Base-by-base conservation (phyloP, 2,888 invertebrate species). In the Steinernema carpocapsae region DNA sequence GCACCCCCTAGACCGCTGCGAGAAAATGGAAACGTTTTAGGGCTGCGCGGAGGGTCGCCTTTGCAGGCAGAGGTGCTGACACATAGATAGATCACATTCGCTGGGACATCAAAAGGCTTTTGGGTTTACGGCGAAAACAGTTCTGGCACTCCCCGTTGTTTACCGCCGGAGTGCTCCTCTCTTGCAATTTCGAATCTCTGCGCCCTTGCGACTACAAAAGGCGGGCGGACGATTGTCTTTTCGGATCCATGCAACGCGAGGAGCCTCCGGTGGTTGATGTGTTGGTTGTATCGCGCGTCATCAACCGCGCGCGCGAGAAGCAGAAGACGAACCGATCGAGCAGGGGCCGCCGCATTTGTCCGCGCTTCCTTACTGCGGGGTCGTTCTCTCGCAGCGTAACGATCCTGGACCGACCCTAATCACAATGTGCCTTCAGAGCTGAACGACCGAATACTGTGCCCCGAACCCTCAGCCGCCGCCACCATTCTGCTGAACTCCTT, bases 401-500 rank as follows among this genome's bases (percentile, higher is more conserved):
- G 56, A 37, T 37, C 37, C 37, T 56, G 56, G 29, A 26, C 32
- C 64, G 37, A 64, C 37, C 37, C 37, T 37, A 37, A 37, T 37
- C 37, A 37, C 37, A 10, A 37, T 37, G 37, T 37, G 3, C 37
- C 37, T 37, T 37, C 37, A 37, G 37, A 37, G 37, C 64, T 48
- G 64, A 29, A 29, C 14, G 29, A 26, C 64, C 56, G 14, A 64
- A 26, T 29, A 29, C 32, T 22, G 29, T 32, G 64, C 6, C 19
- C 48, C n/a, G 48, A n/a, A 17, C 19, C 56, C 56, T 12, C 56
- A 12, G 22, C 56, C 19, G 12, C 37, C 64, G 29, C 64, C 64
- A 64, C 64, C 64, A 64, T 64, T 64, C 64, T 64, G 64, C 64
- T 64, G 29, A 64, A 64, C 64, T 29, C 64, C 64, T n/a, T 64